phyloP scores from a whole-genome alignment of 2,797 vertebrate genomes.

The Lacerta bilineata region DNA sequence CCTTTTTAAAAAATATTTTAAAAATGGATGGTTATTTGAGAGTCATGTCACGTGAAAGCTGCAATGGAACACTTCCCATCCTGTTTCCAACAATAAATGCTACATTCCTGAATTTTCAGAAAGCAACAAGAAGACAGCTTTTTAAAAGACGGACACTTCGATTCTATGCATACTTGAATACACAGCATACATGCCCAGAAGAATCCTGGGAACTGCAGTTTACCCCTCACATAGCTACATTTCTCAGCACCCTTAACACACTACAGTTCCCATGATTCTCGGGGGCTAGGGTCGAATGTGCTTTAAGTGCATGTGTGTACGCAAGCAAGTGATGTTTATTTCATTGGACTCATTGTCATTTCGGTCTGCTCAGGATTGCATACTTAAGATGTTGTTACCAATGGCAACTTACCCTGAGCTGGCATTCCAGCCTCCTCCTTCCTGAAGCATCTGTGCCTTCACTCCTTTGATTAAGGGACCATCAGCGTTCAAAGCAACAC shows the following conservation, averaged over 20 bases:
- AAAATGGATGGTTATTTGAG: background rate
- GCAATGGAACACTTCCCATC: slow-evolving; percentile 9
- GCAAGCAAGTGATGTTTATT: slow-evolving; percentile 30
- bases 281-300: too few species aligned
- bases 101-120: slow-evolving; percentile 17
- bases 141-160: slow-evolving; percentile 19
- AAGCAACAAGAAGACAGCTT: slow-evolving; percentile 22
- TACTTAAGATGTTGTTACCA: slow-evolving; percentile 37
- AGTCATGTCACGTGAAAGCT: slow-evolving; percentile 20
- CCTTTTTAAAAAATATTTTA: background rate
- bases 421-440: background rate
- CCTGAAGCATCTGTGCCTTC: slow-evolving; percentile 1
- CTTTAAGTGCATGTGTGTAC: background rate
- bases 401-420: slow-evolving; percentile 30
- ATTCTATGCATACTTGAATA: background rate
- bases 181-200: too few species aligned
- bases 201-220: too few species aligned
- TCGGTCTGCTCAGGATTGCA: slow-evolving; percentile 31
- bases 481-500: slow-evolving; percentile 21
- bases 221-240: too few species aligned
- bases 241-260: too few species aligned
- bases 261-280: too few species aligned
- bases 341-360: slow-evolving; percentile 20
- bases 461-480: slow-evolving; percentile 4
- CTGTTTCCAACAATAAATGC: slow-evolving; percentile 9